phyloP scores from a whole-genome alignment of 2,888 invertebrate species.

The Cephus rjabovi region DNA sequence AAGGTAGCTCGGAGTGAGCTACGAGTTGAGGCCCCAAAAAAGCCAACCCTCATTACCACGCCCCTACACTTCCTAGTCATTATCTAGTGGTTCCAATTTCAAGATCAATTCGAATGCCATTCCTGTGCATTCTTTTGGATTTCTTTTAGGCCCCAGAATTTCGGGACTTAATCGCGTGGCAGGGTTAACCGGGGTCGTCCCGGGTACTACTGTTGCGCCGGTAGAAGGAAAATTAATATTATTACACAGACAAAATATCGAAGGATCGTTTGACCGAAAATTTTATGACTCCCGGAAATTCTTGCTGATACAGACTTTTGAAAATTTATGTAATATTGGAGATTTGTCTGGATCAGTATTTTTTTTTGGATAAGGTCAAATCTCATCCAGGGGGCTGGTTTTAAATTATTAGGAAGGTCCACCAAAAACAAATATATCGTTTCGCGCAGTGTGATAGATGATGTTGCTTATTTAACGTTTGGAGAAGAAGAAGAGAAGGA shows the following conservation, averaged over 20 bases:
- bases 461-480: slow-evolving; percentile 60
- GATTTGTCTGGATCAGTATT: background rate
- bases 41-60: slow-evolving; percentile 57
- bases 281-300: background rate
- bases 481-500: slow-evolving; percentile 16
- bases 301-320: background rate
- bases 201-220: background rate
- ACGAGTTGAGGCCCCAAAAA: slow-evolving; percentile 24
- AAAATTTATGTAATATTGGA: background rate
- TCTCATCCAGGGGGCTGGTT: slow-evolving; percentile 37
- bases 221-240: background rate
- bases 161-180: background rate
- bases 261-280: background rate
- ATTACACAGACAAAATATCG: background rate
- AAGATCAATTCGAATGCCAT: slow-evolving; percentile 47
- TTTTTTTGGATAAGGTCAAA: background rate
- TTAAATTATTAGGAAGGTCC: slow-evolving; percentile 63
- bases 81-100: slow-evolving; percentile 56
- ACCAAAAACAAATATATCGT: slow-evolving; percentile 65
- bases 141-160: background rate
- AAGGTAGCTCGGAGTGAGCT: slow-evolving; percentile 13
- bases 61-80: slow-evolving; percentile 59
- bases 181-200: background rate
- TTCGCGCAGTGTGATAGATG: slow-evolving; percentile 65
- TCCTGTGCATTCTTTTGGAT: background rate